Conservation (phyloP, 2,113 vertebrate genomes). For the Vulpes ferrilata region DNA sequence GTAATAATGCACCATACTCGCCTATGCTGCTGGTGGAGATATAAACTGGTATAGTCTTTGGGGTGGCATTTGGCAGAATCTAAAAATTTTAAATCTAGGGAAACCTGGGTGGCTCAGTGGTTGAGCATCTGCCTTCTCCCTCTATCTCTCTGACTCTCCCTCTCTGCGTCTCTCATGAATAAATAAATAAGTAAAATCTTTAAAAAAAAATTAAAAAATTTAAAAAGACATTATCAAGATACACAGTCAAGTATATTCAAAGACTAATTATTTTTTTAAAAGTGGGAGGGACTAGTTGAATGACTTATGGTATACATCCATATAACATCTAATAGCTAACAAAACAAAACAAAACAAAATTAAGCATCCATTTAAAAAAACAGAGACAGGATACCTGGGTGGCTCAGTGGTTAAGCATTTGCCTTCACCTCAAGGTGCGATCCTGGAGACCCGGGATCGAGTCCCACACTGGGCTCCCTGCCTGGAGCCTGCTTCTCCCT, state of each 20-base stretch:
- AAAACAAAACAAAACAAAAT: too few relatives aligned
- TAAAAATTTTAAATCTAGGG: not conserved
- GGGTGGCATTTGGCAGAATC: not conserved
- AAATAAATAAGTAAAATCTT: too few relatives aligned
- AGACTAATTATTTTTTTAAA: not conserved
- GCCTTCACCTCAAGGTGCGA: too few relatives aligned
- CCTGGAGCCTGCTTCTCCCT: too few relatives aligned
- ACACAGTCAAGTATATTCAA: not conserved
- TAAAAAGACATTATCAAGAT: conserved; percentile 32
- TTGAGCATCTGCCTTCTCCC: not conserved
- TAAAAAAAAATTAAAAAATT: too few relatives aligned
- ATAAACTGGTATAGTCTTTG: not conserved
- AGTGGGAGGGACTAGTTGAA: not conserved
- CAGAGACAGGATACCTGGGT: not conserved
- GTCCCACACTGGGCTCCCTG: too few relatives aligned
- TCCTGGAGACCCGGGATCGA: too few relatives aligned
- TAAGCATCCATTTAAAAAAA: not conserved
- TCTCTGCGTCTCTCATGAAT: too few relatives aligned
- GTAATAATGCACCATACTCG: accelerated
- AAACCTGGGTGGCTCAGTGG: not conserved
- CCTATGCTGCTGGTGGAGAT: not conserved
- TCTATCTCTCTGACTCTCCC: too few relatives aligned
- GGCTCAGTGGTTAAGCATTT: not conserved
- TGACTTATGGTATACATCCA: not conserved
- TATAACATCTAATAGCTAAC: not conserved